phyloP scores from a whole-genome alignment of 2,797 vertebrate species.

The Galagoides demidoff region DNA sequence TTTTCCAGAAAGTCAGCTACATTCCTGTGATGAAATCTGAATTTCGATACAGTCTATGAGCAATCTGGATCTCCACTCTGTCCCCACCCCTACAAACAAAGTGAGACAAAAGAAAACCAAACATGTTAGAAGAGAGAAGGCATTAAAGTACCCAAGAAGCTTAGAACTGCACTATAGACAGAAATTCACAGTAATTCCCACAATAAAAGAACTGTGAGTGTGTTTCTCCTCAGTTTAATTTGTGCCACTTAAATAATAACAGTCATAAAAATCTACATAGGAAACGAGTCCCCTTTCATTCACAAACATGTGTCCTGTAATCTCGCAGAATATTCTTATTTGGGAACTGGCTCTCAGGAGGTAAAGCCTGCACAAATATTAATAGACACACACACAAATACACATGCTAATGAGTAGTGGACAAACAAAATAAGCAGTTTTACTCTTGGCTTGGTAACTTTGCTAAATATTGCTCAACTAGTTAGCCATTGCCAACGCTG shows the following conservation, averaged over 20 bases:
- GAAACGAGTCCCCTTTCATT: neutral
- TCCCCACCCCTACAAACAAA: neutral
- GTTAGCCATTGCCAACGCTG: neutral
- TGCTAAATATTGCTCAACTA: neutral
- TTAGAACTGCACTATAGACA: neutral
- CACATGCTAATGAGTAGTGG: neutral
- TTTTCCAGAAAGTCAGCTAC: constrained; percentile 17
- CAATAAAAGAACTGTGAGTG: neutral
- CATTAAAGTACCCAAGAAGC: neutral
- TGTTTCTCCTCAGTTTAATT: neutral
- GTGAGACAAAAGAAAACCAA: neutral
- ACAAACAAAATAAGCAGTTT: neutral
- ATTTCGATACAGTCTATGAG: neutral
- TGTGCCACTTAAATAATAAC: neutral
- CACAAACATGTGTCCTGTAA: neutral
- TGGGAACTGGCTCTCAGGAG: neutral
- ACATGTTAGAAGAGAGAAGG: neutral
- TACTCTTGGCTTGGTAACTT: neutral
- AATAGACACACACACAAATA: neutral
- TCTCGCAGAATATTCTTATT: neutral
- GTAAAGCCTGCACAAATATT: neutral
- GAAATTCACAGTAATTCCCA: neutral
- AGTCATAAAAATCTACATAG: neutral
- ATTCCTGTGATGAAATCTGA: neutral
- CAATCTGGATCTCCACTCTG: neutral